phyloP scores from a whole-genome alignment of 2,797 vertebrate genomes.

The Pipistrellus pipistrellus region DNA sequence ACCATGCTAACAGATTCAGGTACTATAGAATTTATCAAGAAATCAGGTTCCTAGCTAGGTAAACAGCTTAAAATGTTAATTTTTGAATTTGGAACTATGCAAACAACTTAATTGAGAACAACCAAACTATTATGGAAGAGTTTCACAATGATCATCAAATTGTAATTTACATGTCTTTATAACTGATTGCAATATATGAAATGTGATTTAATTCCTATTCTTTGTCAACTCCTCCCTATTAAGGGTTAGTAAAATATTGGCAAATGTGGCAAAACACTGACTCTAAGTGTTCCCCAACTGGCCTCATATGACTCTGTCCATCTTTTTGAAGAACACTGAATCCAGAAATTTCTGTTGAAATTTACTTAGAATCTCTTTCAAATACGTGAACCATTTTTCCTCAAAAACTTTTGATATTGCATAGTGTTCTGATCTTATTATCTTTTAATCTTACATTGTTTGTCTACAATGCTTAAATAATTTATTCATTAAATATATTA shows the following conservation, averaged over 20 bases:
- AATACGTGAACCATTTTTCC: not conserved
- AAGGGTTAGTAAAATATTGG: slow-evolving; percentile 35
- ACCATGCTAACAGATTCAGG: not conserved
- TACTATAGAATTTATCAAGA: not conserved
- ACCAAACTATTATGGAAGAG: not conserved
- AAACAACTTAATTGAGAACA: slow-evolving; percentile 23
- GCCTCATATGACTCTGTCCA: not conserved
- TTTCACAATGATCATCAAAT: slow-evolving; percentile 29
- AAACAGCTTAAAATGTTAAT: not conserved
- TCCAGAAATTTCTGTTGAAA: not conserved
- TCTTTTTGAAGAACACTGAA: not conserved
- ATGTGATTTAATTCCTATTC: not conserved
- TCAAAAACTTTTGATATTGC: not conserved
- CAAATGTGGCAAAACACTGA: slow-evolving; percentile 17
- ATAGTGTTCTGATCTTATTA: slow-evolving; percentile 5
- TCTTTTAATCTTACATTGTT: not conserved
- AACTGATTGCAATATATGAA: slow-evolving; percentile 29
- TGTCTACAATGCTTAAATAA: not conserved
- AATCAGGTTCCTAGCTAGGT: not conserved
- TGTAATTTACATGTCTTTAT: not conserved
- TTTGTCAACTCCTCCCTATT: not conserved
- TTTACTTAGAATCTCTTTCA: slow-evolving; percentile 36
- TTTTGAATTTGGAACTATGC: not conserved
- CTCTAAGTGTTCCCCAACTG: not conserved
- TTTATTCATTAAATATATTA: slow-evolving; percentile 38